Percentiles rank a stretch among this genome's conserved stretches.
phyloP scores from a whole-genome alignment of 2,113 vertebrate species.

The Mustelus asterias region DNA sequence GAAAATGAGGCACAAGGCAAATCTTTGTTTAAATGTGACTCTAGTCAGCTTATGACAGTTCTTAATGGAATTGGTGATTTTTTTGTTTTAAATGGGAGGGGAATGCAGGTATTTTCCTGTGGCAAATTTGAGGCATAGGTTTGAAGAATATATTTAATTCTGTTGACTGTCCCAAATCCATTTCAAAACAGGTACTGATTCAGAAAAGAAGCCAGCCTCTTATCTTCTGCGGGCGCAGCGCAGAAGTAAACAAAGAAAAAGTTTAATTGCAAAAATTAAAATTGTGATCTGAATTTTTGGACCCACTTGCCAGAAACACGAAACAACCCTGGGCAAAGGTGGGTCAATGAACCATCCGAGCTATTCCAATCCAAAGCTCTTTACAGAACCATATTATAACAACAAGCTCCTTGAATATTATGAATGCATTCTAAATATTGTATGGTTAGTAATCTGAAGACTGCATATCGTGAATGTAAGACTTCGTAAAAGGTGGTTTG shows the following conservation, averaged over 20 bases:
- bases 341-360: background rate
- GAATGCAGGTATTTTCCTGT: background rate
- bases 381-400: background rate
- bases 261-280: background rate
- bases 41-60: background rate
- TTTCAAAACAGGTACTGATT: background rate
- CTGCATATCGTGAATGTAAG: background rate
- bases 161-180: background rate
- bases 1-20: background rate
- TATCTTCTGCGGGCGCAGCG: background rate
- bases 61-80: background rate
- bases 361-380: background rate
- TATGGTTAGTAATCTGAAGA: background rate
- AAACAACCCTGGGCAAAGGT: background rate
- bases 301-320: background rate
- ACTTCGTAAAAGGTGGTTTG: background rate
- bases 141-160: background rate
- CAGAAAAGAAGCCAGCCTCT: background rate
- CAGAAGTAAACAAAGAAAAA: background rate
- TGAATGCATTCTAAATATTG: background rate
- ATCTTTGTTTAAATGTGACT: background rate
- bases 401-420: background rate
- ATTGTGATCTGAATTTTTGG: background rate
- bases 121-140: background rate
- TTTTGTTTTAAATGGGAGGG: background rate